Conservation (phyloP, 1,140 invertebrate genomes). For the Coenobita brevimanus region DNA sequence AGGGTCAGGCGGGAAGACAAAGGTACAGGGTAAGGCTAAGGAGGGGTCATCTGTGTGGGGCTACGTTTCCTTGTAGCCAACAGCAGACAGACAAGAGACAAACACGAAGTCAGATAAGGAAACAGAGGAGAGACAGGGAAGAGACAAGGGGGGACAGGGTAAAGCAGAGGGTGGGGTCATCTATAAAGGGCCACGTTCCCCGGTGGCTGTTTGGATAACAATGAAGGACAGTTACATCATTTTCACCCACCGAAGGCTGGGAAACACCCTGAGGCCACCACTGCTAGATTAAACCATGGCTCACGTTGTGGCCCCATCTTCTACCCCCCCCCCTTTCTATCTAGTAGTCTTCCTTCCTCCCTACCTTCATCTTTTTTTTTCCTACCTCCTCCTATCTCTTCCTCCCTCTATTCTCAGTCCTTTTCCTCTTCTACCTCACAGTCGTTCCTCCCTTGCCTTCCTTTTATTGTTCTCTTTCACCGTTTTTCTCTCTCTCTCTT, state of each 20-base stretch:
- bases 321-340: neutral
- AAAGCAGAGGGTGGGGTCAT: too few relatives aligned
- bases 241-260: constrained; percentile 21
- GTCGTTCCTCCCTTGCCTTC: neutral
- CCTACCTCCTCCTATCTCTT: neutral
- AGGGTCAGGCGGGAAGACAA: too few relatives aligned
- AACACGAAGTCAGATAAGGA: too few relatives aligned
- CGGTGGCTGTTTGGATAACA: constrained; percentile 38
- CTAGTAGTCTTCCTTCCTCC: neutral
- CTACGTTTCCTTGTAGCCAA: too few relatives aligned
- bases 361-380: neutral
- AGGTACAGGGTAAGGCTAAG: too few relatives aligned
- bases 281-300: constrained; percentile 14
- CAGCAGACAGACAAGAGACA: too few relatives aligned
- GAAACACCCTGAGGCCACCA: constrained; percentile 6
- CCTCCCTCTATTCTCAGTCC: neutral
- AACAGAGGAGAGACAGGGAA: too few relatives aligned
- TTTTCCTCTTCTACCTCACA: neutral
- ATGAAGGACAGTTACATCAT: constrained; percentile 41
- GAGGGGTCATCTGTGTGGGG: too few relatives aligned
- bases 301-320: neutral
- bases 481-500: neutral
- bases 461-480: neutral
- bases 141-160: too few relatives aligned
- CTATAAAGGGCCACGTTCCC: too few relatives aligned